Percentiles rank a stretch among this genome's conserved stretches.
phyloP scores from a whole-genome alignment of 1,140 invertebrate genomes.

The Andricus grossulariae region DNA sequence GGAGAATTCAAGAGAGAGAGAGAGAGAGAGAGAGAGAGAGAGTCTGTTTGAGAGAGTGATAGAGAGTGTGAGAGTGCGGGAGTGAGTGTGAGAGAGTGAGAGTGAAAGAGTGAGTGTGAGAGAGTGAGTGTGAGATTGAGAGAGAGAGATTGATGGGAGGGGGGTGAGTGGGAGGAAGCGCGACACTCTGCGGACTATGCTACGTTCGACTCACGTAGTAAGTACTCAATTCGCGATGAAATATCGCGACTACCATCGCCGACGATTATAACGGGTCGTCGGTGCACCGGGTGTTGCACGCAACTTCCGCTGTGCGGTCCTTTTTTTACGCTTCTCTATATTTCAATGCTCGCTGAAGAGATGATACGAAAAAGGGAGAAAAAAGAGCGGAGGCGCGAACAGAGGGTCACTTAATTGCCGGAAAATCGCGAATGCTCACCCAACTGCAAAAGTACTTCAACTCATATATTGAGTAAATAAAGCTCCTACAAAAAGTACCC shows the following conservation, averaged over 20 bases:
- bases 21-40: slow-evolving; percentile 34
- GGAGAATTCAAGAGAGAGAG: slow-evolving; percentile 21
- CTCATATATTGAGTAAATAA: slow-evolving; percentile 10
- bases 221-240: slow-evolving; percentile 69
- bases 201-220: slow-evolving; percentile 65
- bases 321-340: slow-evolving; percentile 46
- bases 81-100: slow-evolving; percentile 39
- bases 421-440: slow-evolving; percentile 44
- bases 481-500: neutral
- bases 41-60: slow-evolving; percentile 34
- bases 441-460: slow-evolving; percentile 43
- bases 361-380: slow-evolving; percentile 33
- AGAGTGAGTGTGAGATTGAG: neutral
- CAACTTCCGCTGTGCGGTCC: slow-evolving; percentile 61
- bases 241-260: slow-evolving; percentile 61
- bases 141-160: slow-evolving; percentile 9
- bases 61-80: slow-evolving; percentile 9
- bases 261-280: slow-evolving; percentile 64
- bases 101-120: slow-evolving; percentile 28
- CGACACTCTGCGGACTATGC: slow-evolving; percentile 62
- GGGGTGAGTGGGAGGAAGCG: slow-evolving; percentile 14
- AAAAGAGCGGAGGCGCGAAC: slow-evolving; percentile 35
- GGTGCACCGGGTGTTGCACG: slow-evolving; percentile 59
- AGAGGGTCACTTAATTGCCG: slow-evolving; percentile 45
- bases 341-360: slow-evolving; percentile 31